Percentiles rank a stretch among this genome's conserved stretches.
These are phyloP conservation scores for Tetrao urogallus DNA, from an alignment of 2,113 vertebrate genomes.

Conservation along the genomic window DNA sequence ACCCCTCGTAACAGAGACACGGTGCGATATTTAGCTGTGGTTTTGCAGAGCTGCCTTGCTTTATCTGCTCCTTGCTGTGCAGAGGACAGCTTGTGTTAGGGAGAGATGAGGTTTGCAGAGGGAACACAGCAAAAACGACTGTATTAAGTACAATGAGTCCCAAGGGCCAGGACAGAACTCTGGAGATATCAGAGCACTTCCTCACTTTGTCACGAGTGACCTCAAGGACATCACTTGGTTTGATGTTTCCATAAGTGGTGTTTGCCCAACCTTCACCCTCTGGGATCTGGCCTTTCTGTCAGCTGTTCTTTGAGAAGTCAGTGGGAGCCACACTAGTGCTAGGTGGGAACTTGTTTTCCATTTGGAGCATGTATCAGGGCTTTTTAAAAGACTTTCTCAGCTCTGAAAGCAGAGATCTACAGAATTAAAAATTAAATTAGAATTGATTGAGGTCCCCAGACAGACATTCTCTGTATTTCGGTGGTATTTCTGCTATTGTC, in stretches of 20 bases:
- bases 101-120: neutral
- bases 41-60: neutral
- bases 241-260: neutral
- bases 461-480: conserved; percentile 51
- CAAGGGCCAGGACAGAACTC: neutral
- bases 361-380: accelerated
- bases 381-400: neutral
- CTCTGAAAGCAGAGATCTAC: neutral
- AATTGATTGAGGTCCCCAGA: neutral
- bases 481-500: neutral
- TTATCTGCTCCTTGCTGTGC: neutral
- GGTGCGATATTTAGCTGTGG: neutral
- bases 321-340: neutral
- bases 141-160: neutral
- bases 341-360: neutral
- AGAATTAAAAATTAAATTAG: neutral
- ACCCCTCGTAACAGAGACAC: neutral
- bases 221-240: neutral
- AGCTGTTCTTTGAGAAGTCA: neutral
- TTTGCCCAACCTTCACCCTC: neutral
- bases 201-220: neutral
- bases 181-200: neutral
- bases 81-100: neutral
- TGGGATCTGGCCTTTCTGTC: neutral
- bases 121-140: neutral